Evolutionary conservation across 1,140 invertebrate genomes (phyloP).

Genomic region (Portunus trituberculatus): DNA sequence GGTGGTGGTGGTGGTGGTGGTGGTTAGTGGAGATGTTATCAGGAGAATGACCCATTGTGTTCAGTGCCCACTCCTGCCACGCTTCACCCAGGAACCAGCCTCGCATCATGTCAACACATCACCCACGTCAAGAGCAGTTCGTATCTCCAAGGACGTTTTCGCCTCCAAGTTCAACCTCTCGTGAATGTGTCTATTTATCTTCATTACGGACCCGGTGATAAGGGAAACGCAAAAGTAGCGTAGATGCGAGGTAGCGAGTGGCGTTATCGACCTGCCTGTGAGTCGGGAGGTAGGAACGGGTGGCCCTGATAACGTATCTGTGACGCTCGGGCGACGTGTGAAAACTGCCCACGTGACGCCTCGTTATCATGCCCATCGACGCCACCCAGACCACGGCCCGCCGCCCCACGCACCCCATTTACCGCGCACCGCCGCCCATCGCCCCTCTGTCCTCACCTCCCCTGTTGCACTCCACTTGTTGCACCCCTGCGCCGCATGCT

Average conservation of each 20-base stretch:
- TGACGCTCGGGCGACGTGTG: conserved; percentile 64
- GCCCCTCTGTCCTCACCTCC: not conserved
- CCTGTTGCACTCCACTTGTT: not conserved
- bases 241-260: conserved; percentile 50
- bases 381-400: conserved; percentile 1
- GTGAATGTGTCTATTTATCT: conserved; percentile 48
- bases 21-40: conserved; percentile 49
- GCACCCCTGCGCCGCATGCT: not conserved
- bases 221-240: conserved; percentile 41
- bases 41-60: conserved; percentile 55
- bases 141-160: conserved; percentile 21
- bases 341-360: conserved; percentile 66
- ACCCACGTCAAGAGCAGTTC: not conserved
- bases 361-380: conserved; percentile 49
- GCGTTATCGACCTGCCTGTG: conserved; percentile 50
- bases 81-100: not conserved
- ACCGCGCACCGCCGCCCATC: not conserved
- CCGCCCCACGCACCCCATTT: not conserved
- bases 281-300: conserved; percentile 55
- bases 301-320: conserved; percentile 65
- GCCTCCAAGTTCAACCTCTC: conserved; percentile 31
- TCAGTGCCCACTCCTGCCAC: not conserved
- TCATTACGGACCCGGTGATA: conserved; percentile 33
- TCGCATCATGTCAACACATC: not conserved
- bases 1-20: not conserved